Percentiles rank a stretch among this genome's conserved stretches.
Conservation (phyloP, 2,797 vertebrate species). For the Tolypeutes matacus region DNA sequence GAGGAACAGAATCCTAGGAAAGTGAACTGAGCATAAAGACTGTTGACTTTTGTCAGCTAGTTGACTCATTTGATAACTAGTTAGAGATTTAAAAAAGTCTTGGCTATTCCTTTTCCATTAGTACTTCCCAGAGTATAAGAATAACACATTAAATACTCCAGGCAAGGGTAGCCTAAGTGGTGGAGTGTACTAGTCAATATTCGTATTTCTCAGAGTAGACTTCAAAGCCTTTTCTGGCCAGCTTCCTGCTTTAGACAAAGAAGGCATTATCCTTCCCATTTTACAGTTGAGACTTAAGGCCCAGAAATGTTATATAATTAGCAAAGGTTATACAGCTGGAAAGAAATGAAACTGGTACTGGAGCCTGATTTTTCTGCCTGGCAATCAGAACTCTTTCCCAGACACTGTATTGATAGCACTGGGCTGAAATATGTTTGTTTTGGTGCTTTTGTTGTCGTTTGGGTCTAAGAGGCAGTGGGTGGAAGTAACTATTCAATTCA, state of each 20-base stretch:
- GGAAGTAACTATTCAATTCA: not conserved
- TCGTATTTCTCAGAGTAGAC: not conserved
- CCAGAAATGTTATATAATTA: not conserved
- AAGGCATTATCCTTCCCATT: not conserved
- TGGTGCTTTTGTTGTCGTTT: not conserved
- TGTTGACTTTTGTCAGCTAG: too few relatives aligned
- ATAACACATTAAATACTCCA: not conserved
- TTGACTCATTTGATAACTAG: constrained; percentile 1
- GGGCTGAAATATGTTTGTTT: not conserved
- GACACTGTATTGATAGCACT: not conserved
- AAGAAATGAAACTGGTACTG: not conserved
- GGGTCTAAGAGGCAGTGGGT: not conserved
- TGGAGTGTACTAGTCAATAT: not conserved
- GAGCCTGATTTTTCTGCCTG: not conserved
- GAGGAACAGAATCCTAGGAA: not conserved
- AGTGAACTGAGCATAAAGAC: not conserved
- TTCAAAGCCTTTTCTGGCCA: not conserved
- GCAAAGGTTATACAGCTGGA: not conserved
- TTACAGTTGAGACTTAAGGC: not conserved
- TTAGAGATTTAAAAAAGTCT: constrained; percentile 17
- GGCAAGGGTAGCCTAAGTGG: not conserved
- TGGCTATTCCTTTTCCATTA: not conserved
- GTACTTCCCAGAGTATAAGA: not conserved
- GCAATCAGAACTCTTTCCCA: not conserved
- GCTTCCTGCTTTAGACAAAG: not conserved